Evolutionary conservation across 2,888 invertebrate species (phyloP), one percentile per base, ranked within the genome.

Genomic region (Calliopum simillimum): DNA sequence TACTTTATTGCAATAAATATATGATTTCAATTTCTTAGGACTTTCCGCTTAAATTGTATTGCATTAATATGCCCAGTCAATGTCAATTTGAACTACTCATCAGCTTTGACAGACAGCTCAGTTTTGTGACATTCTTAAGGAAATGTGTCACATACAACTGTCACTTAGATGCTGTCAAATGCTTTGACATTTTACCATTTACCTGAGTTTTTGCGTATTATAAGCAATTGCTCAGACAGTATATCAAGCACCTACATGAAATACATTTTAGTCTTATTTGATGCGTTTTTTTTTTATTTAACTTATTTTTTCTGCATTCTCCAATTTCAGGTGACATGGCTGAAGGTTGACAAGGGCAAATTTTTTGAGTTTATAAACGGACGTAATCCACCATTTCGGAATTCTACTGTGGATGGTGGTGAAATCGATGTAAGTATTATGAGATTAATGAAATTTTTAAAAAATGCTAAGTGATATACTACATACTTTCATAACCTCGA

Each of bases 281-380:
- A 8, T 11, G n/a, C 0, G 33, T 41, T 21, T 16, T 59, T 21
- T 69, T 49, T 72, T 70, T 46, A 63, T 49, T 56, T 69, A 41
- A 51, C 23, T 71, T n/a, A n/a, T n/a, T 73, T 19, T 25, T 23
- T 1, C 25, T 58, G 4, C 8, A 8, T 33, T 33, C 33, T 2
- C 6, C 46, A 16, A 68, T 82, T 83, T 63, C 81, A 86, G 86
- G 86, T 86, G 78, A 83, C 86, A 71, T 86, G 86, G 86, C 81
- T 86, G 72, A 87, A 89, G 76, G 84, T 80, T 77, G 85, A 85
- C 76, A 82, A 79, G 77, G 89, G 88, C 21, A 94, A 93, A 87
- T 91, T 94, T 87, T 93, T 94, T 86, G 93, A 93, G 87, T 94
- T 91, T 85, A 91, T 94, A 83, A 91, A 91, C 80, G 92, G 92